Evolutionary conservation across 2,113 vertebrate genomes (phyloP), one percentile per base, ranked within the genome.

Genomic region (Ancistrus triradiatus): DNA sequence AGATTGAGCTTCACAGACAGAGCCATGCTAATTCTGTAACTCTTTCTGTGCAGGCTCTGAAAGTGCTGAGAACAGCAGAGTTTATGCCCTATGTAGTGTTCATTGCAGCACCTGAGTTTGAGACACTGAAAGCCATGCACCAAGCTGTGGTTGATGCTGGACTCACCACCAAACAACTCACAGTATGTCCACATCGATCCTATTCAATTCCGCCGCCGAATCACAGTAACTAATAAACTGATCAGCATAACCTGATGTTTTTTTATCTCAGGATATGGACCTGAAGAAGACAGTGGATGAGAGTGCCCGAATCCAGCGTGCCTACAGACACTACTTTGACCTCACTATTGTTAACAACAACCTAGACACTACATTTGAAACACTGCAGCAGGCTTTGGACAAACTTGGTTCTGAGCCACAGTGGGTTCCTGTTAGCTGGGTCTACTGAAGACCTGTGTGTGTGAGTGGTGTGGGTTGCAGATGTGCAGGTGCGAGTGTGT

Each of bases 11-110:
- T n/a, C n/a, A n/a, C n/a, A n/a, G n/a, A n/a, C n/a, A n/a, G n/a
- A n/a, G n/a, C n/a, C n/a, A n/a, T n/a, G n/a, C n/a, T n/a, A n/a
- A n/a, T n/a, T n/a, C n/a, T n/a, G n/a, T n/a, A n/a, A n/a, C n/a
- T 52, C 13, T 61, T 10, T 75, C 7, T 77, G 50, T 59, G 17
- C 75, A 99, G 95, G 94, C 93, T 21, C 86, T 99, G 72, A 99
- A 99, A 81, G 87, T 99, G 3, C 79, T 99, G 82, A 89, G 92
- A 76, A 98, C 94, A 0, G 89, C 93, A 0, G 96, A 99, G 81
- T 99, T 98, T 79, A 98, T 98, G 95, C 95, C 96, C 55, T 99
- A 95, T 4, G 94, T 99, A 24, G 96, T 98, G 13, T 98, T 98
- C 52, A 94, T 99, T 33, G 95, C 91, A 5, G 94, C 95, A 18